Conservation (phyloP, 2,113 vertebrate genomes). For the Vulpes ferrilata region DNA sequence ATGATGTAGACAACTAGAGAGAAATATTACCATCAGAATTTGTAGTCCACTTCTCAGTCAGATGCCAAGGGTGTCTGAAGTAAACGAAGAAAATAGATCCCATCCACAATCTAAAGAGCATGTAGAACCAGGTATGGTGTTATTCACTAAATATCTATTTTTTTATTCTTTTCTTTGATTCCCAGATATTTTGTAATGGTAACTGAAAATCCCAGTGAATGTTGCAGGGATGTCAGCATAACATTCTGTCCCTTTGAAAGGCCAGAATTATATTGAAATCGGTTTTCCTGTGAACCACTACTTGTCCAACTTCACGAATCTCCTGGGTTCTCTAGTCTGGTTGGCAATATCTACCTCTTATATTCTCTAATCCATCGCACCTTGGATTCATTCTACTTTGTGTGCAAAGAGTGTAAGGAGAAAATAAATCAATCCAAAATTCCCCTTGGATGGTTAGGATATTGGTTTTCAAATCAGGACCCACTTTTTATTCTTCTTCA, state of each 20-base stretch:
- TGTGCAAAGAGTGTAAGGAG: neutral
- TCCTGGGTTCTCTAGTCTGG: neutral
- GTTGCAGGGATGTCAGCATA: neutral
- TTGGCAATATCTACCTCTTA: neutral
- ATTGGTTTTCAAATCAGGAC: neutral
- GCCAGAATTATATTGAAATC: neutral
- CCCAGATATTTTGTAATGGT: neutral
- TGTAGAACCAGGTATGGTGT: neutral
- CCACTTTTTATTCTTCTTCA: neutral
- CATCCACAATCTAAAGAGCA: neutral
- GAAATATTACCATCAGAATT: neutral
- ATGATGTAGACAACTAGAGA: neutral
- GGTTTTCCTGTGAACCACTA: neutral
- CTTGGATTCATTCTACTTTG: neutral
- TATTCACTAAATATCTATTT: neutral
- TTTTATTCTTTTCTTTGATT: neutral
- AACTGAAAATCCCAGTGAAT: neutral
- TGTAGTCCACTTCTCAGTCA: neutral
- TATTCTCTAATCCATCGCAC: neutral
- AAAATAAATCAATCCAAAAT: neutral
- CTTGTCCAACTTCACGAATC: neutral
- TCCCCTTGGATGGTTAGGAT: neutral
- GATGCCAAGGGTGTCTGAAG: accelerated
- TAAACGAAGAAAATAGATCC: neutral
- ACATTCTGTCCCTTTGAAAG: neutral